Conservation (phyloP, 2,113 vertebrate genomes). For the Mionectes macconnelli region DNA sequence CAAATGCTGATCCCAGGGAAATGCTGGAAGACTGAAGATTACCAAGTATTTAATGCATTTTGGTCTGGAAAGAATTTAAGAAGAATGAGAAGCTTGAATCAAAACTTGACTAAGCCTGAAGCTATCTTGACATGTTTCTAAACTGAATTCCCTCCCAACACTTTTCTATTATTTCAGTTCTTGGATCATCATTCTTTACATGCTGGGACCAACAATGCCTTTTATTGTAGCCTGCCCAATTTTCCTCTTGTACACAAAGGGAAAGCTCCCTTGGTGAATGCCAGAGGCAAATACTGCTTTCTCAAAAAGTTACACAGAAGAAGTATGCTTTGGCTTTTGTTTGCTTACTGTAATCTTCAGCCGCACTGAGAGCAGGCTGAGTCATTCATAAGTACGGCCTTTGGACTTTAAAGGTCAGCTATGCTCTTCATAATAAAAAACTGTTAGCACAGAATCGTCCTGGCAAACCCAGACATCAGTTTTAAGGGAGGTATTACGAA, state of each 20-base stretch:
- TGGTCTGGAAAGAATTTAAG: slow-evolving; percentile 60
- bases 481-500: background rate
- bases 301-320: slow-evolving; percentile 61
- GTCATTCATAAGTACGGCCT: slow-evolving; percentile 48
- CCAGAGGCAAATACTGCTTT: slow-evolving; percentile 50
- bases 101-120: slow-evolving; percentile 44
- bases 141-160: slow-evolving; percentile 40
- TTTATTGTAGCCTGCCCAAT: slow-evolving; percentile 58
- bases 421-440: slow-evolving; percentile 35
- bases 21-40: slow-evolving; percentile 46
- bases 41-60: slow-evolving; percentile 58
- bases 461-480: background rate
- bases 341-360: slow-evolving; percentile 12
- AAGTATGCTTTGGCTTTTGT: slow-evolving; percentile 26
- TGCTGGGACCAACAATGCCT: slow-evolving; percentile 58
- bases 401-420: slow-evolving; percentile 54
- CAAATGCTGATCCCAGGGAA: background rate
- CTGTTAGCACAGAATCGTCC: background rate
- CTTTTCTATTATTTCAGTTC: slow-evolving; percentile 56
- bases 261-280: slow-evolving; percentile 36
- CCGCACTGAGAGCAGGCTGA: background rate
- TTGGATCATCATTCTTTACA: slow-evolving; percentile 65
- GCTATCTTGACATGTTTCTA: slow-evolving; percentile 48
- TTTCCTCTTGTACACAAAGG: slow-evolving; percentile 48
- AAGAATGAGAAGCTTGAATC: slow-evolving; percentile 53